Evolutionary conservation across 2,888 invertebrate species (phyloP).

Genomic region (Andrena dorsata): DNA sequence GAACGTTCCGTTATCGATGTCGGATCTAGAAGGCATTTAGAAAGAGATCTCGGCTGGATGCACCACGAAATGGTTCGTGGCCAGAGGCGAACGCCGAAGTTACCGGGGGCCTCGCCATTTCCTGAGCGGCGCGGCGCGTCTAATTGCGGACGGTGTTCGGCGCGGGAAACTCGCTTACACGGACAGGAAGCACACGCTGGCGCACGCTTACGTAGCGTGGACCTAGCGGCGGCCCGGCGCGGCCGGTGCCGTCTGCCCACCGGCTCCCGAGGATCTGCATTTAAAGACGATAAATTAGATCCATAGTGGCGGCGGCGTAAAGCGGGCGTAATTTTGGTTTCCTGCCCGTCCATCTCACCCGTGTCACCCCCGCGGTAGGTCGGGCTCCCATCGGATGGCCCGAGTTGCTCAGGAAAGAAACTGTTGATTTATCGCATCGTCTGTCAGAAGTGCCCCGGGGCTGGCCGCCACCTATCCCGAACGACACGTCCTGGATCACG

Average conservation of each 20-base stretch:
- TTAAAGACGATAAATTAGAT: constrained; percentile 80
- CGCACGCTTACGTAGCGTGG: background rate
- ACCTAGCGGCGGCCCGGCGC: constrained; percentile 24
- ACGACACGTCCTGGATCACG: constrained; percentile 48
- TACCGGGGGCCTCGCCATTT: constrained; percentile 64
- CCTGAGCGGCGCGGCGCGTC: constrained; percentile 71
- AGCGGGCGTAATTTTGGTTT: constrained; percentile 78
- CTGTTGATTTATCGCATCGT: constrained; percentile 77
- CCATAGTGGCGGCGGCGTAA: constrained; percentile 62
- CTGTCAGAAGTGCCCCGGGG: constrained; percentile 60
- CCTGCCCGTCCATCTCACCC: constrained; percentile 73
- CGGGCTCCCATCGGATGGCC: constrained; percentile 31
- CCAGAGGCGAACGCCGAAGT: constrained; percentile 59
- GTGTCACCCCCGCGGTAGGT: constrained; percentile 53
- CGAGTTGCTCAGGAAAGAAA: constrained; percentile 61
- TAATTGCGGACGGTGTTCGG: constrained; percentile 66
- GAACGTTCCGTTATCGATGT: constrained; percentile 68
- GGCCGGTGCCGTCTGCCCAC: constrained; percentile 37
- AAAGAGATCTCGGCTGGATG: constrained; percentile 69
- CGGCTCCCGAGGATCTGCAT: constrained; percentile 72
- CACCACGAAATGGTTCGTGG: constrained; percentile 67
- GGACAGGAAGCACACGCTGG: background rate
- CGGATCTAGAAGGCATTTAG: constrained; percentile 73
- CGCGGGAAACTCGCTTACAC: constrained; percentile 53
- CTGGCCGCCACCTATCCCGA: constrained; percentile 49